Percentiles rank a stretch among this genome's conserved stretches.
These are phyloP conservation scores for Petrolisthes cinctipes DNA, from an alignment of 2,888 invertebrate genomes.

Conservation along the genomic window DNA sequence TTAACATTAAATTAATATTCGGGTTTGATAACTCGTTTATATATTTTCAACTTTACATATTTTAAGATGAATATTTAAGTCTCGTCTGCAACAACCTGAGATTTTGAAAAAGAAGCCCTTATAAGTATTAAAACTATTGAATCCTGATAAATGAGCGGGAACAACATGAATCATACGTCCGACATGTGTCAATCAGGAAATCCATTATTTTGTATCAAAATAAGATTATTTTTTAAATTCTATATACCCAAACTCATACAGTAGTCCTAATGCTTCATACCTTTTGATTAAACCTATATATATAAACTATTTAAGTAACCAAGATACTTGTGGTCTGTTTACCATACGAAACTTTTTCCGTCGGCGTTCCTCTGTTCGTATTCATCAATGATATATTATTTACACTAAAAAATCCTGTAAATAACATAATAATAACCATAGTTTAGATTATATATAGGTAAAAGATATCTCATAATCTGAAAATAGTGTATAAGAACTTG, in stretches of 20 bases:
- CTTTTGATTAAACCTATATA: not conserved
- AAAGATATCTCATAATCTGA: not conserved
- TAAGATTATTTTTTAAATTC: no score
- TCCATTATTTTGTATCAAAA: no score
- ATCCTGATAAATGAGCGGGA: constrained; percentile 37
- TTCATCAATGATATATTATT: constrained; percentile 9
- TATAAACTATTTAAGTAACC: not conserved
- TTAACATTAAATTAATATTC: no score
- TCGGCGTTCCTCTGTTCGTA: constrained; percentile 50
- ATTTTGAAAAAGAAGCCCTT: no score
- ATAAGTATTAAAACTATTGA: not conserved
- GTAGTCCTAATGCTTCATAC: no score
- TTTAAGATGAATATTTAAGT: no score
- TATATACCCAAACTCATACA: no score
- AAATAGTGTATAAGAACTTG: no score
- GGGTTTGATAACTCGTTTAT: no score
- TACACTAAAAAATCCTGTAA: not conserved
- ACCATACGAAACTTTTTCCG: constrained; percentile 49
- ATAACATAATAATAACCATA: not conserved
- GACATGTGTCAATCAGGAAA: not conserved
- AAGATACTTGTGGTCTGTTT: constrained; percentile 10
- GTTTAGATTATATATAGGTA: not conserved
- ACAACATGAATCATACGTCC: constrained; percentile 15
- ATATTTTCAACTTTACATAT: no score
- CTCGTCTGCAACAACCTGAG: no score